Conservation (phyloP, 1,140 invertebrate genomes). For the Lethrus apterus region DNA sequence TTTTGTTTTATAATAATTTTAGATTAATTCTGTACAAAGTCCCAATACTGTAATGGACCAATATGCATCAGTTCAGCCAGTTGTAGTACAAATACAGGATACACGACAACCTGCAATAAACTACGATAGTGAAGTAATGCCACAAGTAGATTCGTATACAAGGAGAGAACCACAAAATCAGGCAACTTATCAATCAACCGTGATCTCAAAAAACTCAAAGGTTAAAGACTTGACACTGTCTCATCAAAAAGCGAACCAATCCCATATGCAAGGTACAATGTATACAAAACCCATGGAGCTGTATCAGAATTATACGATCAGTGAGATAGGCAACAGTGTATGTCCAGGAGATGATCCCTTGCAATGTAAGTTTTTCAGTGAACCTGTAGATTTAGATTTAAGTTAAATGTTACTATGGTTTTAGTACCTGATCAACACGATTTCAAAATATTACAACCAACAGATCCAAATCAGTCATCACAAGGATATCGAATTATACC, state of each 20-base stretch:
- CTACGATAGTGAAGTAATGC: conserved; percentile 6
- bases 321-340: conserved; percentile 1
- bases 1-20: no score
- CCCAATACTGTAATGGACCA: no score
- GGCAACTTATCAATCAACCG: conserved; percentile 13
- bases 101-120: conserved; percentile 5
- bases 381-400: background rate
- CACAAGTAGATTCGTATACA: conserved; percentile 2
- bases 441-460: conserved; percentile 7
- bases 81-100: conserved; percentile 7
- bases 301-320: conserved; percentile 1
- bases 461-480: conserved; percentile 3
- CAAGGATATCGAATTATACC: conserved; percentile 1
- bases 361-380: conserved; percentile 4
- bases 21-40: no score
- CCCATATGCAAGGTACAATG: background rate
- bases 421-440: conserved; percentile 6
- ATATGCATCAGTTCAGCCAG: conserved; percentile 3
- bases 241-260: background rate
- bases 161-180: conserved; percentile 2
- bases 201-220: conserved; percentile 16
- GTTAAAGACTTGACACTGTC: conserved; percentile 6
- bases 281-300: conserved; percentile 6
- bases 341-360: conserved; percentile 2
- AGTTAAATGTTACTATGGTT: conserved; percentile 1